Base-by-base conservation (phyloP, 1,140 invertebrate species). In the Planococcus citri region DNA sequence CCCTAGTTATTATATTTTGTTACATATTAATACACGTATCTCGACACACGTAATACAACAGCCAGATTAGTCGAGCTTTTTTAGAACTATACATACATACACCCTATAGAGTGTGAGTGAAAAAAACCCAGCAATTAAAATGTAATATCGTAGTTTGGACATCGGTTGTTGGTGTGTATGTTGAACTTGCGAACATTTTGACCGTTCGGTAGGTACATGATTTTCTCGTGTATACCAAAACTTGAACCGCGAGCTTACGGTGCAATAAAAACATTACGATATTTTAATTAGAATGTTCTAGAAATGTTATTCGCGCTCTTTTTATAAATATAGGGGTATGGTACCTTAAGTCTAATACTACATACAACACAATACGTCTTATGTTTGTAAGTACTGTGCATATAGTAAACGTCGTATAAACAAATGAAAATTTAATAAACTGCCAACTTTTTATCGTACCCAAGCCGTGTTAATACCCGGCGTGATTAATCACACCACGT, bases 401-500 rank as follows among this genome's bases (percentile, higher is more conserved):
- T 33, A 33, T 33, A 33, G 12, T 6, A 51, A 51, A 51, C 17
- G 17, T 51, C 41, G 41, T 17, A 20, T 51, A 51, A 51, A 51
- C 41, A 51, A 33, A 33, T 33, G 29, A 33, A 33, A 33, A 33
- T 33, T 33, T 33, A 33, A 33, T 33, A 33, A 51, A 51, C 41
- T 51, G 41, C n/a, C 41, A 51, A 51, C 41, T 51, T 51, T 51
- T 51, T 17, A 33, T 33, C 29, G 29, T 33, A 33, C 29, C 29
- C 29, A 33, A 33, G 29, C 12, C 29, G 29, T 33, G 29, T 33
- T n/a, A 33, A 33, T 33, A 33, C 29, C 17, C 17, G n/a, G 41
- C 17, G 41, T 51, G 41, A 51, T 51, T 51, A 51, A 51, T 51
- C 41, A 51, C 41, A 51, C 41, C 41, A 51, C 41, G 41, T 51